A percentile compares a stretch with the other conserved stretches of the same genome.
Evolutionary conservation across 2,888 invertebrate genomes (phyloP).

Genomic region (Trypoxylon attenuatum): DNA sequence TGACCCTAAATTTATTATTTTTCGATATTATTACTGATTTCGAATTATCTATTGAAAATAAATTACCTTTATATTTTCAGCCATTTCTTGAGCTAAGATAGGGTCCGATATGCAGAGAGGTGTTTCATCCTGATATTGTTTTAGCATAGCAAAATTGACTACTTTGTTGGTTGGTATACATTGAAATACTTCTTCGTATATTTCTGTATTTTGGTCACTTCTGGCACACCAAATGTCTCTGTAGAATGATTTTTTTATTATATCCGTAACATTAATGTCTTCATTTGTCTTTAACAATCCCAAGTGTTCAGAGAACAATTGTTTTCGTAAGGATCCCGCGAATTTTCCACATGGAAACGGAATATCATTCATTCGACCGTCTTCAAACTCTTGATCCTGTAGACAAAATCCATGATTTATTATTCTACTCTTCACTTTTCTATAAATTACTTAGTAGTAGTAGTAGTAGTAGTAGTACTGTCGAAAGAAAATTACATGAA

Average conservation of each 20-base stretch:
- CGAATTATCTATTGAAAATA: conserved; percentile 1
- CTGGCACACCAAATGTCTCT: conserved; percentile 87
- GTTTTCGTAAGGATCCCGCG: conserved; percentile 88
- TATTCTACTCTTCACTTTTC: too few relatives aligned
- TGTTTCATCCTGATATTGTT: conserved; percentile 83
- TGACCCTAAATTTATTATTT: conserved; percentile 79
- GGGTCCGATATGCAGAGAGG: conserved; percentile 85
- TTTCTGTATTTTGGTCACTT: conserved; percentile 88
- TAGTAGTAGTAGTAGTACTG: background rate
- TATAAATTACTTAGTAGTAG: background rate
- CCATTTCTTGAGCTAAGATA: conserved; percentile 82
- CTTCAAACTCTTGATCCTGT: conserved; percentile 87
- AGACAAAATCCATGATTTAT: background rate
- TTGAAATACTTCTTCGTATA: conserved; percentile 94
- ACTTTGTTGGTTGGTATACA: conserved; percentile 92
- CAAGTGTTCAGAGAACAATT: conserved; percentile 94
- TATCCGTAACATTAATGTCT: conserved; percentile 82
- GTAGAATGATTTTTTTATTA: conserved; percentile 87
- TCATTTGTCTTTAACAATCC: conserved; percentile 79
- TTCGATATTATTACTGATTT: conserved; percentile 11
- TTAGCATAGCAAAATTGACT: conserved; percentile 85
- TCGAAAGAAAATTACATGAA: conserved; percentile 79
- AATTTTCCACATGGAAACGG: conserved; percentile 90
- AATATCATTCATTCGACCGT: conserved; percentile 88
- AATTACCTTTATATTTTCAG: conserved; percentile 83